Base-by-base conservation (phyloP, 2,888 invertebrate genomes). In the Stenichneumon culpator region DNA sequence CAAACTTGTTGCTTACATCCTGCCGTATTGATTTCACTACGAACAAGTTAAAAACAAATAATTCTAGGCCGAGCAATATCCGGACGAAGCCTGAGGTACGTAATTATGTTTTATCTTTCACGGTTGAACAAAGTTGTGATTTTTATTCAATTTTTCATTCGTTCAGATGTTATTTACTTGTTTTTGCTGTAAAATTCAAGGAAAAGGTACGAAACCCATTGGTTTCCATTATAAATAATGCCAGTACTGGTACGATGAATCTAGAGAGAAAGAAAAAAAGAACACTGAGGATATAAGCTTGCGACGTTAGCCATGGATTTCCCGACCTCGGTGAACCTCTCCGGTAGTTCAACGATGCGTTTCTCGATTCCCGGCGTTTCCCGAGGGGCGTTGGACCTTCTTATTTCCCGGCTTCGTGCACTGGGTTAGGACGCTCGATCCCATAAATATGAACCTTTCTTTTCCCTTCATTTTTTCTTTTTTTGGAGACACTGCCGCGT, bases 261-360 rank as follows among this genome's bases (percentile, higher is more conserved):
- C 70, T 68, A 69, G 50, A 22, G 68, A 50, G 28, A 36, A 73
- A 63, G 36, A 83, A 70, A 83, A 82, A 82, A 69, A 19, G 63
- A 77, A 73, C 72, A 60, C 63, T 52, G 69, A 70, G 73, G 60
- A 82, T 78, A 79, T 72, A 82, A 82, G 63, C 70, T 82, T 79
- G 69, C 65, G 47, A 54, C 72, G 67, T 72, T 79, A 84, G 73
- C 79, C 81, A 74, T 82, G 85, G 82, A 82, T 85, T 85, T 84
- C 87, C 89, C 89, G 90, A 91, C 91, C 90, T 90, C 89, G 82
- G 85, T 86, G 89, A 90, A 91, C 91, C 90, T 86, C 86, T 81
- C 75, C 72, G 60, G 75, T 60, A 72, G 80, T 74, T 83, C 68
- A 80, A 86, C 82, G 70, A 79, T 82, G 79, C 79, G 70, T 77